Conservation (phyloP, 1,140 invertebrate genomes). For the Drosophila pseudoobscura region DNA sequence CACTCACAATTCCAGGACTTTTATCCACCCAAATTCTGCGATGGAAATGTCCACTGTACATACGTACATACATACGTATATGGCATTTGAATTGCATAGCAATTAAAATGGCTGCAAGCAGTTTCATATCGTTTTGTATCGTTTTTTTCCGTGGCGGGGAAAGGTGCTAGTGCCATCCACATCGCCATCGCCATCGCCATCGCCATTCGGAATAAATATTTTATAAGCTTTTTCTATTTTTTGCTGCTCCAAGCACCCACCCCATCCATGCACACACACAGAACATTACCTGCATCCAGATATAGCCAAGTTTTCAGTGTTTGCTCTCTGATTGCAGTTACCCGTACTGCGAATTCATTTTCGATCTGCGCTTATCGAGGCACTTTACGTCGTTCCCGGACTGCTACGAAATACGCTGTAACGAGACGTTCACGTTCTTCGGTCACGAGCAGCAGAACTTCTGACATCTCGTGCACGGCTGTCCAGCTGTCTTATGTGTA, state of each 20-base stretch:
- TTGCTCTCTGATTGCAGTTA: constrained; percentile 59
- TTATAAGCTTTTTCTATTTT: constrained; percentile 1
- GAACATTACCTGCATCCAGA: constrained; percentile 5
- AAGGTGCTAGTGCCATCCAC: constrained; percentile 3
- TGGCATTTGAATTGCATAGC: constrained; percentile 69
- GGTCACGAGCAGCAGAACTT: constrained; percentile 56
- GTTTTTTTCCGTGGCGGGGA: constrained; percentile 10
- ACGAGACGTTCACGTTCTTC: constrained; percentile 80
- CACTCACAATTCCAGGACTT: no score
- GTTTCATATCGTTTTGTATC: constrained; percentile 31
- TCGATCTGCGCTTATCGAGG: constrained; percentile 78
- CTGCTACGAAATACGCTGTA: constrained; percentile 79
- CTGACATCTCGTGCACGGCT: constrained; percentile 17
- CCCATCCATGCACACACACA: constrained; percentile 8
- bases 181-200: not conserved
- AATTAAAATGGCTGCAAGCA: constrained; percentile 70
- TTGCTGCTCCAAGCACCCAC: not conserved
- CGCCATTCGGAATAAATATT: constrained; percentile 33
- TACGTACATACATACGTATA: no score
- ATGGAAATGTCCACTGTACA: no score
- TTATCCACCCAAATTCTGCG: no score
- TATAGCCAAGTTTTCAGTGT: constrained; percentile 5
- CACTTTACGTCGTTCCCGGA: constrained; percentile 77
- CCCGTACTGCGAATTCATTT: constrained; percentile 80
- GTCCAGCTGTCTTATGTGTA: not conserved